Base-by-base conservation (phyloP, 2,797 vertebrate genomes). In the Gymnoscopelus microlampas region DNA sequence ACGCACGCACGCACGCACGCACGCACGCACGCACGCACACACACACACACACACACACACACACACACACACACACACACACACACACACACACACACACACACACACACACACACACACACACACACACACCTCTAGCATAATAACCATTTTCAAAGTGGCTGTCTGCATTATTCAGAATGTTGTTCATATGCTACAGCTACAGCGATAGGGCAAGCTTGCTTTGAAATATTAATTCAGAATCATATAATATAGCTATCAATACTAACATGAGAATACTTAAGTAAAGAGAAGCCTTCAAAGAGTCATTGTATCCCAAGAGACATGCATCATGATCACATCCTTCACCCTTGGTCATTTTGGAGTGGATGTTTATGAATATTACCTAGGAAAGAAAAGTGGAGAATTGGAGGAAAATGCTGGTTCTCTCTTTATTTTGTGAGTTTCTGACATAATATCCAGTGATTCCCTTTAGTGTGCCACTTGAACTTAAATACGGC, bases 141-240 rank as follows among this genome's bases (percentile, higher is more conserved):
- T 26, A 8, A 10, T 10, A 62, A 66, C 73, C 54, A 32, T 70
- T 72, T 59, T 76, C 58, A 72, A 80, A 67, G 15, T 11, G 29
- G 13, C 7, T 3, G 19, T 3, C 60, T 81, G 63, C 69, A 71
- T 83, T 74, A 74, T 84, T 75, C 66, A 84, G 44, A 0, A n/a
- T 49, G 76, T 78, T 77, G 79, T 66, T 75, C 54, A 54, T 56
- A 26, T 72, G 66, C 55, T 53, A 12, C 63, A 63, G 53, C 70
- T 68, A 75, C 60, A 58, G 39, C 24, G 53, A 80, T 55, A 24
- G 3, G 61, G 19, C 7, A 3, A 26, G 19, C 11, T 44, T 2
- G 32, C 53, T 76, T 19, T 85, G 10, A 88, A 85, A 87, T 82
- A 84, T 88, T 78, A n/a, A 89, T 79, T n/a, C 32, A 5, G 39